Base-by-base conservation (phyloP, 2,797 vertebrate species). In the Helicolenus hilgendorfi region DNA sequence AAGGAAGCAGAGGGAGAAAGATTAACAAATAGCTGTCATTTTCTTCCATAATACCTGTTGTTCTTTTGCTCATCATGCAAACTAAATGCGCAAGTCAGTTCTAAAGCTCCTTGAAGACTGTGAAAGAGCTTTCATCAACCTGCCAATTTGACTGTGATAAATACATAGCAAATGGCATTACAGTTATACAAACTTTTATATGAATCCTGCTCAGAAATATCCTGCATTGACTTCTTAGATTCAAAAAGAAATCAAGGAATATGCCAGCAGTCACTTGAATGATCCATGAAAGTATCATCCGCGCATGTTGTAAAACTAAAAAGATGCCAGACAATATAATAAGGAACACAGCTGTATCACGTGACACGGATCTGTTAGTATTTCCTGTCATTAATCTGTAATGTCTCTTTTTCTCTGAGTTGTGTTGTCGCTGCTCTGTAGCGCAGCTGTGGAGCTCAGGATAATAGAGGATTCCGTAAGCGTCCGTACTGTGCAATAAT, bases 381-480 rank as follows among this genome's bases (percentile, higher is more conserved):
- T 86, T 89, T 83, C 33, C 59, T 91, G 78, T 75, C 60, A 76
- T 89, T 77, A 75, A 89, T 88, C 27, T 85, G 82, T 76, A 79
- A 90, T 74, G 77, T 90, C 78, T 89, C 63, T 75, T 81, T 89
- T 60, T 80, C 77, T 60, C 86, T 24, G 22, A 86, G 78, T 14
- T 59, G 45, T 79, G 45, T 86, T 90, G 78, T 85, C 67, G 45
- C 58, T 74, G 77, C 56, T 82, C 67, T 49, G 55, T 63, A 45
- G 70, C 82, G 77, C 90, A 92, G 91, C 93, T 93, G 91, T 80
- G 38, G 67, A 81, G 72, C 83, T 70, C 84, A 74, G 49, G 71
- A 89, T 94, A 95, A 94, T 89, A 89, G 71, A 92, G 79, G 88
- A 92, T 91, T 94, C 90, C 14, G 18, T 81, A 35, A 77, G 91